These are phyloP conservation scores for Aphidius colemani DNA, from an alignment of 2,888 invertebrate genomes.

Conservation along the genomic window DNA sequence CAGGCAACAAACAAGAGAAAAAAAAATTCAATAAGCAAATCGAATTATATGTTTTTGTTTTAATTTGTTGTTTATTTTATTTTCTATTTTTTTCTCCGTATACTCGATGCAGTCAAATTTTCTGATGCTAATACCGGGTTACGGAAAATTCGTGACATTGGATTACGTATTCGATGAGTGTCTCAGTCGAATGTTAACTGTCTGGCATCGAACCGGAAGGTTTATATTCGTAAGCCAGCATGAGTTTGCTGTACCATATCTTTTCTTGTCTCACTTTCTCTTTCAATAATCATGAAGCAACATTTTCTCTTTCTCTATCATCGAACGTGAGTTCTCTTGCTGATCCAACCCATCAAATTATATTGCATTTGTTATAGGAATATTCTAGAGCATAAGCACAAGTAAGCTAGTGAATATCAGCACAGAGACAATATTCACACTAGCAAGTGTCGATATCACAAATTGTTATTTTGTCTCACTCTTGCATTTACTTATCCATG, in stretches of 20 bases:
- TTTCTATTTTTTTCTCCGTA: no score
- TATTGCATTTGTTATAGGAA: not conserved
- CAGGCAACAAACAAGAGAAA: not conserved
- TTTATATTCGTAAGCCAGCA: slow-evolving; percentile 23
- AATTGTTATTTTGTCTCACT: no score
- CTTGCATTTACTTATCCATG: not conserved
- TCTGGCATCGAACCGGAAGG: slow-evolving; percentile 18
- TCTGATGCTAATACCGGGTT: no score
- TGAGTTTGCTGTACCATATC: not conserved
- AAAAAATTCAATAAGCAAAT: not conserved
- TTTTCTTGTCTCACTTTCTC: not conserved
- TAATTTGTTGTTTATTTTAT: not conserved
- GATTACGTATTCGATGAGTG: slow-evolving; percentile 15
- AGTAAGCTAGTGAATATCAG: no score
- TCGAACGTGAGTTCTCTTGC: slow-evolving; percentile 14
- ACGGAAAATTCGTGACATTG: not conserved
- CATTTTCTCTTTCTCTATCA: slow-evolving; percentile 2
- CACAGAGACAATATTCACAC: no score
- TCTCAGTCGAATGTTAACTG: slow-evolving; percentile 19
- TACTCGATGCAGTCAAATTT: not conserved
- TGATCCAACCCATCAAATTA: not conserved
- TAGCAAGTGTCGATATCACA: no score
- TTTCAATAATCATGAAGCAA: slow-evolving; percentile 9
- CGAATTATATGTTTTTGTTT: not conserved
- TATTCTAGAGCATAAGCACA: not conserved